Evolutionary conservation across 2,888 invertebrate genomes (phyloP).

Genomic region (Crioceris asparagi): DNA sequence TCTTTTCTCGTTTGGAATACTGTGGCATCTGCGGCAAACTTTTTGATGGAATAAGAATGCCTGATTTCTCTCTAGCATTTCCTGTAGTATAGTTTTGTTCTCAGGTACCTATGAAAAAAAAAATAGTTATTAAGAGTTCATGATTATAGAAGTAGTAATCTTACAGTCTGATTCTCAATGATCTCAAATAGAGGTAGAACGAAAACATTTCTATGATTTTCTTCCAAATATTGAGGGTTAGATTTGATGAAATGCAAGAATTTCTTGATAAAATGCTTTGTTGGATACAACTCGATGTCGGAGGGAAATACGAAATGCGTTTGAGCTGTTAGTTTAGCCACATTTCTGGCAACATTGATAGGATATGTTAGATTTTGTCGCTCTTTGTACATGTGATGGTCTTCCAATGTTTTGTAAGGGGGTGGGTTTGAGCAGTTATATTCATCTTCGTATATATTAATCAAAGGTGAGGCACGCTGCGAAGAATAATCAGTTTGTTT

Average conservation of each 20-base stretch:
- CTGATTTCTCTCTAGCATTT: constrained; percentile 22
- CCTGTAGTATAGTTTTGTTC: constrained; percentile 22
- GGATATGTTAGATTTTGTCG: constrained; percentile 26
- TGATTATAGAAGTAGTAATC: too few relatives aligned
- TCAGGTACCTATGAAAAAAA: constrained; percentile 23
- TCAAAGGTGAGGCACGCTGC: constrained; percentile 13
- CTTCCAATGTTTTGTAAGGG: constrained; percentile 55
- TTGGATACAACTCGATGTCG: constrained; percentile 31
- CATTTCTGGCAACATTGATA: constrained; percentile 30
- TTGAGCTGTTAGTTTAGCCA: constrained; percentile 26
- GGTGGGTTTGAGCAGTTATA: constrained; percentile 60
- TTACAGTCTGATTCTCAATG: constrained; percentile 10
- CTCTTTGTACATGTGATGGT: constrained; percentile 38
- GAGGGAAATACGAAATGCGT: constrained; percentile 30
- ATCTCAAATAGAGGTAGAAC: constrained; percentile 29
- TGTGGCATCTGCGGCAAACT: constrained; percentile 23
- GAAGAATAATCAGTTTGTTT: too few relatives aligned
- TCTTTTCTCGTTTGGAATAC: constrained; percentile 16
- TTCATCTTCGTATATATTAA: constrained; percentile 26
- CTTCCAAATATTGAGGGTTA: constrained; percentile 12
- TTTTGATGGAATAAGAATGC: constrained; percentile 26
- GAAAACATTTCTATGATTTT: constrained; percentile 25
- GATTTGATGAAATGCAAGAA: constrained; percentile 23
- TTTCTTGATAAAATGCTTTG: constrained; percentile 22
- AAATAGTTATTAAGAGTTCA: too few relatives aligned